Conservation (phyloP, 2,113 vertebrate genomes). For the Heliornis fulica region DNA sequence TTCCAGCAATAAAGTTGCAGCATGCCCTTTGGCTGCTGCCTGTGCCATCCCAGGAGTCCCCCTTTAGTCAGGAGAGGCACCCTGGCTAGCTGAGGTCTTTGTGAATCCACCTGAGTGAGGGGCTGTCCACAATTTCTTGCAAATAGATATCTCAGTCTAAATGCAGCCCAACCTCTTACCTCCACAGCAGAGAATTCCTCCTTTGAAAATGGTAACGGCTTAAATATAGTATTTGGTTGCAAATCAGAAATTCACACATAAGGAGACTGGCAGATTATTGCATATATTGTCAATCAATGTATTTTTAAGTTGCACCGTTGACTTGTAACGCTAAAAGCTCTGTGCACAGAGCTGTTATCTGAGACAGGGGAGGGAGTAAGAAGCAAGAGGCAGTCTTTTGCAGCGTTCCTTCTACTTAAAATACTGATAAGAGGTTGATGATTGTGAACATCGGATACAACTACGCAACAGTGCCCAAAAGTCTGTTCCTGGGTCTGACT, state of each 20-base stretch:
- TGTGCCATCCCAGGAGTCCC: background rate
- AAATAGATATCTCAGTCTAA: background rate
- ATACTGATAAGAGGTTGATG: background rate
- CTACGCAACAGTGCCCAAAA: background rate
- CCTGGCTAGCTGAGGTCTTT: background rate
- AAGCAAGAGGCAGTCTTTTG: background rate
- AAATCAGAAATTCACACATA: conserved; percentile 67
- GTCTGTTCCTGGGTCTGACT: background rate
- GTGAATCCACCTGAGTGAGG: background rate
- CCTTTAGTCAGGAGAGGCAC: background rate
- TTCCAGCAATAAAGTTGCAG: background rate
- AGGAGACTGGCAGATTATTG: conserved; percentile 71
- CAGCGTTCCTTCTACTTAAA: background rate
- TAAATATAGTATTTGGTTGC: conserved; percentile 73
- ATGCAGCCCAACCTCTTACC: conserved; percentile 35
- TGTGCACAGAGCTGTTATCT: background rate
- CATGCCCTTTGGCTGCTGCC: background rate
- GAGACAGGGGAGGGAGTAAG: conserved; percentile 13
- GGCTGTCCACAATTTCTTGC: background rate
- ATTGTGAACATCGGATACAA: background rate
- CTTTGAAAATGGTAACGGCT: conserved; percentile 64
- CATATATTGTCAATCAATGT: conserved; percentile 70
- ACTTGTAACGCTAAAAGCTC: conserved; percentile 47
- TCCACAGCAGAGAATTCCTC: conserved; percentile 67
- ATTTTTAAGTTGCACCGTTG: conserved; percentile 67